Conservation (phyloP, 2,113 vertebrate species). For the Crypturellus undulatus region DNA sequence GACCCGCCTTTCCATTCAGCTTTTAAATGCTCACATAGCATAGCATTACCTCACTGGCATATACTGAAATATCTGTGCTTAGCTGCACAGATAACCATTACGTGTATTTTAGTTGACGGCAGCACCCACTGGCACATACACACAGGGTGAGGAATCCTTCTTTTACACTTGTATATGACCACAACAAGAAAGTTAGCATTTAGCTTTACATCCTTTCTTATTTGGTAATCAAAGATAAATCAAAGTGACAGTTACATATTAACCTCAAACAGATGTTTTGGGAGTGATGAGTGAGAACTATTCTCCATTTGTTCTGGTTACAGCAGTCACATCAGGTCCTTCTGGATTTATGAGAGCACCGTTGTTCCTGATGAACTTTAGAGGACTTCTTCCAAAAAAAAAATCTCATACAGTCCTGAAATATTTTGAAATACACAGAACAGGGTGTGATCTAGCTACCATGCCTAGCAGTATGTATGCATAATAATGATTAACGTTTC, state of each 20-base stretch:
- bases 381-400: neutral
- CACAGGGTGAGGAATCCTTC: neutral
- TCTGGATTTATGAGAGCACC: neutral
- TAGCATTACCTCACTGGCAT: neutral
- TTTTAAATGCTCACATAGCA: neutral
- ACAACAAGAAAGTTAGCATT: neutral
- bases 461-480: neutral
- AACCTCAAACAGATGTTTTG: neutral
- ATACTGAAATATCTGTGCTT: neutral
- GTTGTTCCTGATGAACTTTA: neutral
- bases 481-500: neutral
- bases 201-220: neutral
- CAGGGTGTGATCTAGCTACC: neutral
- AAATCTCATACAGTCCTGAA: neutral
- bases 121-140: neutral
- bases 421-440: neutral
- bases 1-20: neutral
- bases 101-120: neutral
- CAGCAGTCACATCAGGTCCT: neutral
- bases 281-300: neutral
- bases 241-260: neutral
- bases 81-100: neutral
- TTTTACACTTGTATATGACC: neutral
- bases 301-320: neutral
- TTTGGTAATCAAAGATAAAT: neutral